Conservation (phyloP, 1,140 invertebrate species). For the Cydia amplana region DNA sequence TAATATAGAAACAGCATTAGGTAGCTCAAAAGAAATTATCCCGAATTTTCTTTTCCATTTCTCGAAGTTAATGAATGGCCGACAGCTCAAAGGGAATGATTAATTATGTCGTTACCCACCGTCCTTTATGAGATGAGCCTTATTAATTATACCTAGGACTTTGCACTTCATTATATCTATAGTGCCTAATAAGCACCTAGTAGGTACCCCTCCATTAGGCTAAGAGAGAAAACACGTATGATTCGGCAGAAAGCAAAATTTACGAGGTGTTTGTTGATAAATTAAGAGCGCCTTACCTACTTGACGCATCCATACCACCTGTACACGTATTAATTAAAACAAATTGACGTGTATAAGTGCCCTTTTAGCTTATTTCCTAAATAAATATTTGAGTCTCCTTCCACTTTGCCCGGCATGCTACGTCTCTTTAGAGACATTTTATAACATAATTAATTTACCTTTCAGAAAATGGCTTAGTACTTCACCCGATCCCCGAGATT, state of each 20-base stretch:
- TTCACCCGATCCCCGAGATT: slow-evolving; percentile 55
- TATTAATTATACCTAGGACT: slow-evolving; percentile 10
- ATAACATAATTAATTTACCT: neutral
- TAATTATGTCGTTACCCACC: neutral
- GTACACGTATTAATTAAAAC: too few relatives aligned
- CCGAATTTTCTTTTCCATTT: neutral
- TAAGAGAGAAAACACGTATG: too few relatives aligned
- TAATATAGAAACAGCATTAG: neutral
- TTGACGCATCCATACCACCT: too few relatives aligned
- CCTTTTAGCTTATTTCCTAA: too few relatives aligned
- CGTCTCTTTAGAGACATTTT: too few relatives aligned
- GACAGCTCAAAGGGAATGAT: neutral
- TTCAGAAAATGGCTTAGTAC: slow-evolving; percentile 33
- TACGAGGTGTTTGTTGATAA: too few relatives aligned
- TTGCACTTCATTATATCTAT: neutral
- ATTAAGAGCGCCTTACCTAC: too few relatives aligned
- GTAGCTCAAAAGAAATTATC: neutral
- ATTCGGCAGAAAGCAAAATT: neutral
- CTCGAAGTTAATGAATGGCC: slow-evolving; percentile 18
- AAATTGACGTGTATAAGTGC: too few relatives aligned
- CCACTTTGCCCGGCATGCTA: too few relatives aligned
- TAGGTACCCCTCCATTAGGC: neutral
- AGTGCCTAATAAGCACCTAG: too few relatives aligned
- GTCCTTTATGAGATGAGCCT: slow-evolving; percentile 3
- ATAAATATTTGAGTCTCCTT: too few relatives aligned